A percentile compares a stretch with the other conserved stretches of the same genome.
These are phyloP conservation scores for Geothlypis trichas DNA, from an alignment of 2,113 vertebrate genomes.

Conservation along the genomic window DNA sequence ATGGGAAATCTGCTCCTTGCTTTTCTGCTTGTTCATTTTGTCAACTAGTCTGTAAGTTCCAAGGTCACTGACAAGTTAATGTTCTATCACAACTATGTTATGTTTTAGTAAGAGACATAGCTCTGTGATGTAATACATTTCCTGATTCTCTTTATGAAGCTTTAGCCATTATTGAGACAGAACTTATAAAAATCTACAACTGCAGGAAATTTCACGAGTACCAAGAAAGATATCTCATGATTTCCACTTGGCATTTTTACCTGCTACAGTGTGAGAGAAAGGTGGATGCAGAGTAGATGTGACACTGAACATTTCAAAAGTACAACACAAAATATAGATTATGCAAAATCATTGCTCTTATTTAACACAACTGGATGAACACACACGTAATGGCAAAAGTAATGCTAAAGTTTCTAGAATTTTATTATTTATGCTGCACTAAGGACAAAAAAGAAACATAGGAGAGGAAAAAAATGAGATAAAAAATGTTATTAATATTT, in stretches of 20 bases:
- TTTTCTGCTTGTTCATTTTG: not conserved
- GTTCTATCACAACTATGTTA: not conserved
- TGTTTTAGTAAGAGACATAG: not conserved
- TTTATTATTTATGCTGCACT: not conserved
- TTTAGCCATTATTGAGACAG: not conserved
- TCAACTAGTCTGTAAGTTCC: not conserved
- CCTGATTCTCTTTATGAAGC: not conserved
- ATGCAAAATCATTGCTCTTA: not conserved
- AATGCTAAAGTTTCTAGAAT: not conserved
- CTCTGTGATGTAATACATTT: not conserved
- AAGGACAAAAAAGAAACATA: not conserved
- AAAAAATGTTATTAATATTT: not conserved
- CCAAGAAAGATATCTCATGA: not conserved
- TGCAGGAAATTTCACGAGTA: not conserved
- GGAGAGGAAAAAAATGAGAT: not conserved
- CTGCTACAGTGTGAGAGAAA: not conserved
- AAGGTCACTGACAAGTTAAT: not conserved
- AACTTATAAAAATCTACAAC: conserved; percentile 2
- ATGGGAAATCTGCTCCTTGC: not conserved
- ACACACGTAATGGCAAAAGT: not conserved
- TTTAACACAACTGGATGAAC: not conserved
- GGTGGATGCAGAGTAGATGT: not conserved
- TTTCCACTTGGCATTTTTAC: not conserved
- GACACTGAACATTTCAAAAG: not conserved
- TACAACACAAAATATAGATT: not conserved